Evolutionary conservation across 1,140 invertebrate genomes (phyloP).

Genomic region (Nixonia krombeini): DNA sequence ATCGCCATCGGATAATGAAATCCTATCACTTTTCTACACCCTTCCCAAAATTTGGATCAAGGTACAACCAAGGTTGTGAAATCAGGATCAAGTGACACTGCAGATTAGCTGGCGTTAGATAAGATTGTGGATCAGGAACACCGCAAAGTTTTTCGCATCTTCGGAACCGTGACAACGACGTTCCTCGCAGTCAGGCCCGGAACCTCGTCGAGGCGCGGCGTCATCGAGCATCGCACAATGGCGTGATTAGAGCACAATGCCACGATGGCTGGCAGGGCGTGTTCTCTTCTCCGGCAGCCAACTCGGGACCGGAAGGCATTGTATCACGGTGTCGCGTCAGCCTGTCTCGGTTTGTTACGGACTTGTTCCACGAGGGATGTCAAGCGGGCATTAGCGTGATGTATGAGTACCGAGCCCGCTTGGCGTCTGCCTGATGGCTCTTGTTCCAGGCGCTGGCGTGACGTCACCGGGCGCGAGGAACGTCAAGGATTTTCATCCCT

Average conservation of each 20-base stretch:
- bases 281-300: conserved; percentile 5
- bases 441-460: conserved; percentile 27
- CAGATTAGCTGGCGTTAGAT: no score
- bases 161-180: conserved; percentile 1
- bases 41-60: no score
- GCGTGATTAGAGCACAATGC: conserved; percentile 58
- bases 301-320: conserved; percentile 47
- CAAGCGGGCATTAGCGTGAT: conserved; percentile 54
- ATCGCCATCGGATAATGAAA: no score
- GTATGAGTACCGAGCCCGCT: conserved; percentile 44
- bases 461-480: not conserved
- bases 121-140: no score
- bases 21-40: no score
- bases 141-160: no score
- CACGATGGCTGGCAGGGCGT: conserved; percentile 13
- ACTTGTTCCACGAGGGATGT: conserved; percentile 31
- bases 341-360: conserved; percentile 35
- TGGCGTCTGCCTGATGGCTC: conserved; percentile 37
- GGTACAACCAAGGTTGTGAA: no score
- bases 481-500: no score
- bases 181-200: conserved; percentile 1
- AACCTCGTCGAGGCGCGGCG: conserved; percentile 24
- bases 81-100: no score
- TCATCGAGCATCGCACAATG: conserved; percentile 53
- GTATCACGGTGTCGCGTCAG: conserved; percentile 15